Evolutionary conservation across 23 tunicate species (phyloP).

Genomic region (Styela plicata): DNA sequence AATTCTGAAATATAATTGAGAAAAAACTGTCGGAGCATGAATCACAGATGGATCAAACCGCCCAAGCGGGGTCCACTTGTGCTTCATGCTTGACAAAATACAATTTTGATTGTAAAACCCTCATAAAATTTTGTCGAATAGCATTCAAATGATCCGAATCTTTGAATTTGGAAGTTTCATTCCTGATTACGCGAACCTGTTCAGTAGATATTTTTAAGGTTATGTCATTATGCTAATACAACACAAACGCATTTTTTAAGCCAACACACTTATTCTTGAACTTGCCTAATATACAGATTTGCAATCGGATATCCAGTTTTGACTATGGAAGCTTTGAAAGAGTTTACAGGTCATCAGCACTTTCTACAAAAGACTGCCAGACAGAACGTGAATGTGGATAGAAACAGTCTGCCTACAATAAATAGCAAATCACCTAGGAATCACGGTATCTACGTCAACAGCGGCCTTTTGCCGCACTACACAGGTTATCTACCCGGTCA

Average conservation of each 20-base stretch:
- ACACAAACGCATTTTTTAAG: not conserved
- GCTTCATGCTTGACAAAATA: too few relatives aligned
- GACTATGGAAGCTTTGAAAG: slow-evolving; percentile 69
- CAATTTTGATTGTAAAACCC: too few relatives aligned
- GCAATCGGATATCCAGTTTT: slow-evolving; percentile 65
- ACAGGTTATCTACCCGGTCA: slow-evolving; percentile 96
- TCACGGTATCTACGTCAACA: slow-evolving; percentile 53
- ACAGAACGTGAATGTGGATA: slow-evolving; percentile 18
- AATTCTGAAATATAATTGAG: too few relatives aligned
- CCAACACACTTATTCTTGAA: not conserved
- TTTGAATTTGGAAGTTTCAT: too few relatives aligned
- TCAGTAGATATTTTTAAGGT: too few relatives aligned
- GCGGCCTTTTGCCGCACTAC: slow-evolving; percentile 82
- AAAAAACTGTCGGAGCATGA: too few relatives aligned
- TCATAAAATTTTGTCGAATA: too few relatives aligned
- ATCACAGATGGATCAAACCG: too few relatives aligned
- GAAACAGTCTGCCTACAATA: not conserved
- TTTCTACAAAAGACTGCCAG: slow-evolving; percentile 10
- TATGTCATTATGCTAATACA: not conserved
- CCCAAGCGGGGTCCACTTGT: too few relatives aligned
- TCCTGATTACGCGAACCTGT: too few relatives aligned
- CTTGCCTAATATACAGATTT: slow-evolving; percentile 37
- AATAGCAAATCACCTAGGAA: slow-evolving; percentile 1
- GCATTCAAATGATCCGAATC: too few relatives aligned
- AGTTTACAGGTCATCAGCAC: slow-evolving; percentile 52